Conservation (phyloP, 1,140 invertebrate species). For the Popillia japonica region DNA sequence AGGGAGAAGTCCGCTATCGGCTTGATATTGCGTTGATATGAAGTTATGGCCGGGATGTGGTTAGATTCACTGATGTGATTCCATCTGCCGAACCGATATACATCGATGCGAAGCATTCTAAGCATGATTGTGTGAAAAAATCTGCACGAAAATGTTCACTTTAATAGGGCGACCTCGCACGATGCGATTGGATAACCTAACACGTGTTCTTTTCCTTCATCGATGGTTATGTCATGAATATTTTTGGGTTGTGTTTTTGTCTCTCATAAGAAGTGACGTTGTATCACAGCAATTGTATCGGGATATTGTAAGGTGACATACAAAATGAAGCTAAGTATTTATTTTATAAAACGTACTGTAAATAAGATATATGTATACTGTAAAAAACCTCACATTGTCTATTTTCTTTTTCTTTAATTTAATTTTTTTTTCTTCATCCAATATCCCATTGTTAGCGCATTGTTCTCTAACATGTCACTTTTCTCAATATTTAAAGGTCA, state of each 20-base stretch:
- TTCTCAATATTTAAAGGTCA: too few relatives aligned
- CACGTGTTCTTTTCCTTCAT: slow-evolving; percentile 17
- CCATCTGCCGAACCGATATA: slow-evolving; percentile 42
- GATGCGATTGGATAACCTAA: slow-evolving; percentile 4
- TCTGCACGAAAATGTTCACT: slow-evolving; percentile 11
- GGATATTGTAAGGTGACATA: background rate
- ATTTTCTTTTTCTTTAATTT: too few relatives aligned
- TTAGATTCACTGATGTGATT: slow-evolving; percentile 54
- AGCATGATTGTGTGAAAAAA: slow-evolving; percentile 30
- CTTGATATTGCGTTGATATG: slow-evolving; percentile 52
- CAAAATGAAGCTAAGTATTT: too few relatives aligned
- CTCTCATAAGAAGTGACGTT: background rate
- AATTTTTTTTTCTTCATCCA: too few relatives aligned
- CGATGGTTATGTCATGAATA: background rate
- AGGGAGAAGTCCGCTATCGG: slow-evolving; percentile 46
- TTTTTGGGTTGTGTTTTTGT: background rate
- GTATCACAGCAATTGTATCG: background rate
- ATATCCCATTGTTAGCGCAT: too few relatives aligned
- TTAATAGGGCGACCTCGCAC: background rate
- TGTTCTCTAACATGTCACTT: too few relatives aligned
- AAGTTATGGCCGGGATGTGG: slow-evolving; percentile 52
- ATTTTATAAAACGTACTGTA: too few relatives aligned
- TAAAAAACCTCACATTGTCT: too few relatives aligned
- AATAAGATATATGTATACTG: too few relatives aligned
- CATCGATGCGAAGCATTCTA: slow-evolving; percentile 22